These are phyloP conservation scores for Melanotaenia maccullochi DNA, from an alignment of 2,797 vertebrate genomes.

Conservation along the genomic window DNA sequence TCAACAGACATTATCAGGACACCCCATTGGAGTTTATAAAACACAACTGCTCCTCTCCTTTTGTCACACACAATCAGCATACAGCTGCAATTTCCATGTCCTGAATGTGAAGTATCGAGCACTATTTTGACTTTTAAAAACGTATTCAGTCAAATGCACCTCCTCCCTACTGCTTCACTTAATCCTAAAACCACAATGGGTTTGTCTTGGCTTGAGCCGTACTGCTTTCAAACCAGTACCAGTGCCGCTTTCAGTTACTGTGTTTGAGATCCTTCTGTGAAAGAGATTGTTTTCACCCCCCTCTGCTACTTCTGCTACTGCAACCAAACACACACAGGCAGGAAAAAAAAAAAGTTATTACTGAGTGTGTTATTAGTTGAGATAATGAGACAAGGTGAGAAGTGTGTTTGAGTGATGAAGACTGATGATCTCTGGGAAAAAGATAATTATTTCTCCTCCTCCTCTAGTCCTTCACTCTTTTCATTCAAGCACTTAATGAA, in stretches of 20 bases:
- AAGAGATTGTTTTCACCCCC: conserved; percentile 53
- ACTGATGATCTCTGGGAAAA: conserved; percentile 46
- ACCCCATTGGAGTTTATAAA: conserved; percentile 2
- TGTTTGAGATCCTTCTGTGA: conserved; percentile 49
- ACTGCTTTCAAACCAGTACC: conserved; percentile 24
- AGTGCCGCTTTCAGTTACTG: conserved; percentile 29
- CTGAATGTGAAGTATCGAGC: conserved; percentile 1
- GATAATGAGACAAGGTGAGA: conserved; percentile 1
- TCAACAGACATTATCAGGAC: conserved; percentile 17
- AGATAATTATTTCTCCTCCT: conserved; percentile 62
- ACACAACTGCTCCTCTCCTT: neutral
- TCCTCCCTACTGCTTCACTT: conserved; percentile 16
- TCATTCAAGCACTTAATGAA: conserved; percentile 57
- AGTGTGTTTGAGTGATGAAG: conserved; percentile 24
- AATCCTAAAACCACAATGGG: conserved; percentile 1
- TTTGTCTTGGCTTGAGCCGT: conserved; percentile 60
- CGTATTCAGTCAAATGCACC: conserved; percentile 33
- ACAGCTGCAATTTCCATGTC: neutral
- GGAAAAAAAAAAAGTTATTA: neutral
- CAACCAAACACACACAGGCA: conserved; percentile 26
- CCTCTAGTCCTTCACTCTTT: conserved; percentile 49
- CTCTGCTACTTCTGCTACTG: conserved; percentile 33
- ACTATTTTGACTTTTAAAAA: conserved; percentile 21
- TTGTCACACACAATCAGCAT: neutral
- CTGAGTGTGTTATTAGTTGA: conserved; percentile 8